These are phyloP conservation scores for Drosophila ustulata DNA, from an alignment of 2,888 invertebrate species.

Conservation along the genomic window DNA sequence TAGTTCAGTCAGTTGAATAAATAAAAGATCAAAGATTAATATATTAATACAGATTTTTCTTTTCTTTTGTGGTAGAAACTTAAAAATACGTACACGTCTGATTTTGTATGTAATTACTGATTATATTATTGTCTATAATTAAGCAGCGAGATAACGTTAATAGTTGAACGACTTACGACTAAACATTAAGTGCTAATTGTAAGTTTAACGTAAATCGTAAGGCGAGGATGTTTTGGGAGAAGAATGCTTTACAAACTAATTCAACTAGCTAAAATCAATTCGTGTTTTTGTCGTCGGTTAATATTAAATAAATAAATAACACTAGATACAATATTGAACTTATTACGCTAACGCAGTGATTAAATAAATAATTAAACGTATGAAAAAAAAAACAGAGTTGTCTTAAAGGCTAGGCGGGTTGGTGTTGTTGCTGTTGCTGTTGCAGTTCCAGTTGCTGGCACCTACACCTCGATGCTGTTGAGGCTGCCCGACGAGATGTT, in stretches of 20 bases:
- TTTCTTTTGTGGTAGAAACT: slow-evolving; percentile 7
- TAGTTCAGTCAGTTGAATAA: too few relatives aligned
- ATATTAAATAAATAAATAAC: slow-evolving; percentile 59
- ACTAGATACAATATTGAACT: slow-evolving; percentile 35
- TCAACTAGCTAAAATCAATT: slow-evolving; percentile 28
- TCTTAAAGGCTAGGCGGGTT: slow-evolving; percentile 9
- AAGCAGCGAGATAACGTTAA: slow-evolving; percentile 57
- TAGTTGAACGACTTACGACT: slow-evolving; percentile 57
- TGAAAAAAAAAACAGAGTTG: slow-evolving; percentile 15
- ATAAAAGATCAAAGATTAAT: too few relatives aligned
- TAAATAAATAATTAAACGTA: slow-evolving; percentile 27
- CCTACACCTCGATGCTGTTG: slow-evolving; percentile 85
- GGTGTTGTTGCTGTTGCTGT: slow-evolving; percentile 1
- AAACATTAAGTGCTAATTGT: background rate
- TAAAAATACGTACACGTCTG: background rate
- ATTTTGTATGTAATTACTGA: background rate
- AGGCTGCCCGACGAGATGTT: slow-evolving; percentile 85
- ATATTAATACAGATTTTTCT: background rate
- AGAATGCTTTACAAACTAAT: slow-evolving; percentile 10
- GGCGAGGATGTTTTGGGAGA: background rate
- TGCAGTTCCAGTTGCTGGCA: too few relatives aligned
- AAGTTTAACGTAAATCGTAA: background rate
- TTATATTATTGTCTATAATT: slow-evolving; percentile 16
- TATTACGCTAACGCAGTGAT: background rate
- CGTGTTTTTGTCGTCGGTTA: slow-evolving; percentile 33